Conservation (phyloP, 1,140 invertebrate species). For the Drosophila paulistorum region DNA sequence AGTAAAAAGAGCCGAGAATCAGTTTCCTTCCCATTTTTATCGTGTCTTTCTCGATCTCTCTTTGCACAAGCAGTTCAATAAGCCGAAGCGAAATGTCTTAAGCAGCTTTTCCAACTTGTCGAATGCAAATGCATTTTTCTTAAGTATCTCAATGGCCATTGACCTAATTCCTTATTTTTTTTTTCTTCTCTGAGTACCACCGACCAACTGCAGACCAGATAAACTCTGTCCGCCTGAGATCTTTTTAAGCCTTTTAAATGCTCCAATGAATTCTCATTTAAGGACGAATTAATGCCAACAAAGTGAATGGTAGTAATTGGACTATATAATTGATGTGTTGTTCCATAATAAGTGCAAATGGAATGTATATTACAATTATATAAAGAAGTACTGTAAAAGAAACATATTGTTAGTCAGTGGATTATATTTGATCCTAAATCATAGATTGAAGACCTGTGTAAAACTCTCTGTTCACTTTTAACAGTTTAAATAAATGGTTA, state of each 20-base stretch:
- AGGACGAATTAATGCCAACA: not conserved
- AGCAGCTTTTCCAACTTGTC: constrained; percentile 44
- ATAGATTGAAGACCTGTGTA: too few relatives aligned
- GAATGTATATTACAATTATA: not conserved
- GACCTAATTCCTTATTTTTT: constrained; percentile 8
- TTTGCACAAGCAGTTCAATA: constrained; percentile 19
- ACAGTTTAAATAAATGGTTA: too few relatives aligned
- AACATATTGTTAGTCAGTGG: too few relatives aligned
- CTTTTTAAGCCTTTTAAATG: constrained; percentile 3
- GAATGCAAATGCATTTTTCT: constrained; percentile 27
- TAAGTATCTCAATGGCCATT: constrained; percentile 52
- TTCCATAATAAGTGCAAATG: not conserved
- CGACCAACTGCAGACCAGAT: not conserved
- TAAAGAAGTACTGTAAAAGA: not conserved
- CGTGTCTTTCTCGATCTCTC: not conserved
- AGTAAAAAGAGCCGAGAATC: constrained; percentile 11
- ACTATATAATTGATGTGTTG: not conserved
- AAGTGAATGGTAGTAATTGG: not conserved
- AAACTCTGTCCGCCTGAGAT: not conserved
- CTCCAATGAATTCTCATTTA: not conserved
- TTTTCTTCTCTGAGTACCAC: not conserved
- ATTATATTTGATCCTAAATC: too few relatives aligned
- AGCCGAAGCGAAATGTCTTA: constrained; percentile 33
- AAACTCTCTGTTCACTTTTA: too few relatives aligned
- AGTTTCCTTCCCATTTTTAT: not conserved